Percentiles rank a stretch among this genome's conserved stretches.
Conservation (phyloP, 1,140 invertebrate species). For the Aleiodes sp. region DNA sequence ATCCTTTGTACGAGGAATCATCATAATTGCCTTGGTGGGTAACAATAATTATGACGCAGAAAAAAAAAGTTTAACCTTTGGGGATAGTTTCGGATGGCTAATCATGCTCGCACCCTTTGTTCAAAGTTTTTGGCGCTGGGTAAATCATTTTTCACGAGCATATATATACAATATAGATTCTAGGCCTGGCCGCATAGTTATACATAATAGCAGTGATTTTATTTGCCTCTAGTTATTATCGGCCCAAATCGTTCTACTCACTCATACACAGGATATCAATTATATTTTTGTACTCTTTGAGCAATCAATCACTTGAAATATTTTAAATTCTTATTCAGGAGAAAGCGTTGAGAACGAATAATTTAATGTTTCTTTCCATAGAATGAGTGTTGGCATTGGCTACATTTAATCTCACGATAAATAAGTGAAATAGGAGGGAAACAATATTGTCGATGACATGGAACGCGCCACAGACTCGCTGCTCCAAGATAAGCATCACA, state of each 20-base stretch:
- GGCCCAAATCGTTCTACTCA: slow-evolving; percentile 8
- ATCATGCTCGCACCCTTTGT: slow-evolving; percentile 17
- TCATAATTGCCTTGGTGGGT: slow-evolving; percentile 19
- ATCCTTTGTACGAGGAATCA: slow-evolving; percentile 10
- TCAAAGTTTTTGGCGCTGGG: slow-evolving; percentile 4
- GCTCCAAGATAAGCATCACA: slow-evolving; percentile 48
- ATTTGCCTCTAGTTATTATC: slow-evolving; percentile 16
- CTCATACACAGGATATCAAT: slow-evolving; percentile 17
- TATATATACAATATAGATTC: no score
- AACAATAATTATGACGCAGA: slow-evolving; percentile 30
- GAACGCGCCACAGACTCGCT: slow-evolving; percentile 43
- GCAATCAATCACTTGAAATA: slow-evolving; percentile 6
- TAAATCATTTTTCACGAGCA: slow-evolving; percentile 33
- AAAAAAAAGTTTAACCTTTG: background rate
- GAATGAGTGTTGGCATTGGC: background rate
- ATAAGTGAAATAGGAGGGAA: slow-evolving; percentile 50
- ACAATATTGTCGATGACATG: slow-evolving; percentile 50
- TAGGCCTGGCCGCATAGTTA: no score
- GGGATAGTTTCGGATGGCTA: slow-evolving; percentile 15
- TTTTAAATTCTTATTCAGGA: background rate
- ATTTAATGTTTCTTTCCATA: background rate
- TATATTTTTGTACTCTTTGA: slow-evolving; percentile 1
- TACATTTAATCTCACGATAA: slow-evolving; percentile 47
- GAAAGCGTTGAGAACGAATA: background rate
- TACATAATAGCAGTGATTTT: slow-evolving; percentile 20